Evolutionary conservation across 2,888 invertebrate genomes (phyloP).

Genomic region (Mythimna ferrago): DNA sequence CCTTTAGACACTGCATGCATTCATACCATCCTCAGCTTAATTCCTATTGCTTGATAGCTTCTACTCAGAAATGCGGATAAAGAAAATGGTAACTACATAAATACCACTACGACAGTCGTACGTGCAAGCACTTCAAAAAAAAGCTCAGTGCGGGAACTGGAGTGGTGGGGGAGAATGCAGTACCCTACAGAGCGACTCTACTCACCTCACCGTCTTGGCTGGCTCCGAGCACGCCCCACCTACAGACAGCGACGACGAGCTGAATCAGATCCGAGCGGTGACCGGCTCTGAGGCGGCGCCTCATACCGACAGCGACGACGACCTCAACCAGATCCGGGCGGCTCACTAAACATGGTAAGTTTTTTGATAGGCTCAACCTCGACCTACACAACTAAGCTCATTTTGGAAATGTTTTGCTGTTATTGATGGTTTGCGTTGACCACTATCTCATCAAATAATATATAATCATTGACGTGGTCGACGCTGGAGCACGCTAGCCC

Average conservation of each 20-base stretch:
- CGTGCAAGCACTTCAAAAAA: constrained; percentile 95
- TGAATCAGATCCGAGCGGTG: constrained; percentile 84
- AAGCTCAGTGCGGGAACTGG: constrained; percentile 91
- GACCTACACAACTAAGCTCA: no score
- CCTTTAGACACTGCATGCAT: background rate
- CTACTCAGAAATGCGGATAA: background rate
- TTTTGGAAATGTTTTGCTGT: no score
- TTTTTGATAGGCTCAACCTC: no score
- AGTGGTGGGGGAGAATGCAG: constrained; percentile 91
- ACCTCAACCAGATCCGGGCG: constrained; percentile 81
- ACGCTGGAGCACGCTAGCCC: no score
- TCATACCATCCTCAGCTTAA: background rate
- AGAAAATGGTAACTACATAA: background rate
- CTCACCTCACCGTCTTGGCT: constrained; percentile 94
- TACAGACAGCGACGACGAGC: constrained; percentile 91
- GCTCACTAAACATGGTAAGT: constrained; percentile 70
- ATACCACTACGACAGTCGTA: constrained; percentile 91
- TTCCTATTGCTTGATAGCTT: background rate
- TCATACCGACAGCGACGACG: constrained; percentile 92
- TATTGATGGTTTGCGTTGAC: no score
- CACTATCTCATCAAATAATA: no score
- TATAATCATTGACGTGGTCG: no score
- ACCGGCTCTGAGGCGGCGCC: constrained; percentile 92
- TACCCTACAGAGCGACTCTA: constrained; percentile 94
- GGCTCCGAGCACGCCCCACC: constrained; percentile 91